These are phyloP conservation scores for Clarias magur DNA, from an alignment of 2,113 vertebrate genomes.

Conservation along the genomic window DNA sequence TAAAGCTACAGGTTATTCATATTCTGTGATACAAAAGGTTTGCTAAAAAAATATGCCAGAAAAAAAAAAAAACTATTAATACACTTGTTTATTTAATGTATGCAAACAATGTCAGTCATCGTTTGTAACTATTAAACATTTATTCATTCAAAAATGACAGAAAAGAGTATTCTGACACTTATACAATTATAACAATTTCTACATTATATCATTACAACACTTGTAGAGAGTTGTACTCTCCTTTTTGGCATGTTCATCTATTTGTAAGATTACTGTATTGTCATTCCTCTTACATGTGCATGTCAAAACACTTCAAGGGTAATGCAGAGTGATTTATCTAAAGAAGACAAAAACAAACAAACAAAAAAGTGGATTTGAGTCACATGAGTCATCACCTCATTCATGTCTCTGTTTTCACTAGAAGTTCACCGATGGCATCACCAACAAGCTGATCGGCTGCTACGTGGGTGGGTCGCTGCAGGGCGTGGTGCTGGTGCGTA, in stretches of 20 bases:
- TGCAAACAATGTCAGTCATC: background rate
- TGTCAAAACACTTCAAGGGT: background rate
- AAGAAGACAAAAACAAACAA: background rate
- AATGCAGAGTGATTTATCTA: background rate
- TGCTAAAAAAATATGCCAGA: background rate
- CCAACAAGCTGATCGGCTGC: constrained; percentile 95
- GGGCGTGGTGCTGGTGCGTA: constrained; percentile 91
- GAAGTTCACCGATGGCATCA: constrained; percentile 96
- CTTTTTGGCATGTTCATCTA: background rate
- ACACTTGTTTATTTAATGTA: background rate
- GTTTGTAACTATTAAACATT: background rate
- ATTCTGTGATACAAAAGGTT: background rate
- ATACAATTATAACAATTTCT: background rate
- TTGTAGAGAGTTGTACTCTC: too few relatives aligned
- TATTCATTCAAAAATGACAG: background rate
- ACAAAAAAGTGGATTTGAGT: too few relatives aligned
- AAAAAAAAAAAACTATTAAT: background rate
- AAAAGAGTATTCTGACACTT: background rate
- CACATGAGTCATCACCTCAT: background rate
- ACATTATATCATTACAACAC: background rate
- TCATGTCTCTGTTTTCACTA: constrained; percentile 57
- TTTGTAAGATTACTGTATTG: background rate
- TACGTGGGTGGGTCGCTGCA: constrained; percentile 81
- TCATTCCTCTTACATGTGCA: background rate
- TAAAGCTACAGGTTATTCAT: background rate